phyloP scores from a whole-genome alignment of 2,888 invertebrate genomes.

The Pharmacophagus antenor region DNA sequence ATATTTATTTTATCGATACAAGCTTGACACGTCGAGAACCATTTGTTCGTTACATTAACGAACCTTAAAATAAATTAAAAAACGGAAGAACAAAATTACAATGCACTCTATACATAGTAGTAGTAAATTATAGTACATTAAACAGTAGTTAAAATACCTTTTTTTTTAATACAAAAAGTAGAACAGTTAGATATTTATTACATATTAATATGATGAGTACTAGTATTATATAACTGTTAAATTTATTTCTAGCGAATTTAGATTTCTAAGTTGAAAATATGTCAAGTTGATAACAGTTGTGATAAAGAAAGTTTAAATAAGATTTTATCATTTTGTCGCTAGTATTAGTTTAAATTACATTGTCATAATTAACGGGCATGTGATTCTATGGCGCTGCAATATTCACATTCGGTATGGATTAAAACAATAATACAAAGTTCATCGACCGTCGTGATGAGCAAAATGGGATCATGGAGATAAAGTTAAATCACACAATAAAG shows the following conservation, averaged over 20 bases:
- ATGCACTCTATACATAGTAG: not conserved
- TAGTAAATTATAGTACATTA: too few species aligned
- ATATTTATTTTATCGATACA: not conserved
- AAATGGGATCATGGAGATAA: conserved; percentile 9
- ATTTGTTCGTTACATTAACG: not conserved
- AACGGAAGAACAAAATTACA: not conserved
- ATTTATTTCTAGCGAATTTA: not conserved
- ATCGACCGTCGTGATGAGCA: conserved; percentile 15
- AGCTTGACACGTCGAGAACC: not conserved
- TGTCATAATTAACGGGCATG: not conserved
- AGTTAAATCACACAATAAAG: conserved; percentile 18
- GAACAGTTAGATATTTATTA: too few species aligned
- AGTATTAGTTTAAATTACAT: not conserved
- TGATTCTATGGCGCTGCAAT: not conserved
- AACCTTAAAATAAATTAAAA: not conserved
- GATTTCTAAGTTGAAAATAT: not conserved
- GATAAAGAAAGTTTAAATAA: not conserved
- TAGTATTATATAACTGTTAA: not conserved
- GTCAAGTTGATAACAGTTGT: not conserved
- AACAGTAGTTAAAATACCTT: too few species aligned
- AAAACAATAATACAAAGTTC: conserved; percentile 12
- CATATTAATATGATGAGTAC: too few species aligned
- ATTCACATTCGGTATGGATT: conserved; percentile 1
- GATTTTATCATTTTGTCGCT: conserved; percentile 1
- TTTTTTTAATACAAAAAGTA: too few species aligned